Evolutionary conservation across 2,888 invertebrate genomes (phyloP).

Genomic region (Pristionchus entomophagus): DNA sequence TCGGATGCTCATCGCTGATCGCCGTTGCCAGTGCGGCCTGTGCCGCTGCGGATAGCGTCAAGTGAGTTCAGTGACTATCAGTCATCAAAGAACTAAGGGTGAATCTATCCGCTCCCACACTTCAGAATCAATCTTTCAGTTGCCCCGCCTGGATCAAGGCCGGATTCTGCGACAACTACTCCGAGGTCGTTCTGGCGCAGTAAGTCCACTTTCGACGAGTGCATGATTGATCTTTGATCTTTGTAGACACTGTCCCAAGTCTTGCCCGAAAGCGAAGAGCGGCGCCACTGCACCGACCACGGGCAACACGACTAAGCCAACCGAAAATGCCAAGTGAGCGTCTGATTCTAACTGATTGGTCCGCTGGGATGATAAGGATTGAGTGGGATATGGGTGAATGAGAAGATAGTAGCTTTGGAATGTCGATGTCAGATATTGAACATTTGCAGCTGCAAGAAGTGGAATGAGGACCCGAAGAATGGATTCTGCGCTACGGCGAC

Average conservation of each 20-base stretch:
- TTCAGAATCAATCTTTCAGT: not conserved
- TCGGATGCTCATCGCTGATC: not conserved
- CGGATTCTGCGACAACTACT: constrained; percentile 11
- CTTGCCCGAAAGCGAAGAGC: not conserved
- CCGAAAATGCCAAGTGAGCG: not conserved
- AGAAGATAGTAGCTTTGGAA: not conserved
- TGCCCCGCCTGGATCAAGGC: constrained; percentile 2
- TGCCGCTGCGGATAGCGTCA: not conserved
- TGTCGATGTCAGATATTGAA: not conserved
- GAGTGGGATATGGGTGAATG: too few species aligned
- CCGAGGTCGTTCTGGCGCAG: not conserved
- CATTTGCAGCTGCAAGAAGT: not conserved
- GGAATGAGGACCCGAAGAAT: not conserved
- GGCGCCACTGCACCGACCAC: not conserved
- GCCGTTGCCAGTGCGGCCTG: not conserved
- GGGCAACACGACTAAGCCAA: not conserved
- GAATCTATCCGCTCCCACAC: too few species aligned
- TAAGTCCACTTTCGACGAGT: not conserved
- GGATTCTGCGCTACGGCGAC: not conserved
- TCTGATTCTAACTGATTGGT: too few species aligned
- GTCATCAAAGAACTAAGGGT: not conserved
- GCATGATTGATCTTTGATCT: not conserved
- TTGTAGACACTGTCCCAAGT: not conserved
- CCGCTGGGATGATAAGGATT: too few species aligned
- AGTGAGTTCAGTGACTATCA: not conserved